Evolutionary conservation across 2,113 vertebrate species (phyloP).

Genomic region (Ploceus nigricollis): DNA sequence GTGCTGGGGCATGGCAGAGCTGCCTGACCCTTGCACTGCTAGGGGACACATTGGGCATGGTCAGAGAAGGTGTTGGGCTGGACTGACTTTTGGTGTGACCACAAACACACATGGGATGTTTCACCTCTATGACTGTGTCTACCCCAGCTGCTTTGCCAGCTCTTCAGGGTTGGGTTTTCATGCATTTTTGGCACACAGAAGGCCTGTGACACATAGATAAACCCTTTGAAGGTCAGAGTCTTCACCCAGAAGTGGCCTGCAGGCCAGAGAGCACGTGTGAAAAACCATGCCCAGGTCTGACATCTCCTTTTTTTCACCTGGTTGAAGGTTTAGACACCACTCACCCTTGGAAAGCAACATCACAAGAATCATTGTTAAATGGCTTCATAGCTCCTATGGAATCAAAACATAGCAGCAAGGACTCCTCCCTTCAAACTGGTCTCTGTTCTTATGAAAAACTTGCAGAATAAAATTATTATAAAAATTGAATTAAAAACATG

Average conservation of each 20-base stretch:
- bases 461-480: background rate
- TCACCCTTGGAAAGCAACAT: background rate
- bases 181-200: background rate
- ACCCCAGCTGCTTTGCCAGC: background rate
- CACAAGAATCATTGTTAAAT: background rate
- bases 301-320: background rate
- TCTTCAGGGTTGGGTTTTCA: background rate
- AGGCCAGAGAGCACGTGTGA: background rate
- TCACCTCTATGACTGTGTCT: background rate
- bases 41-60: background rate
- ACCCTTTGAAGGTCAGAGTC: background rate
- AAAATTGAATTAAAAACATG: background rate
- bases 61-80: background rate
- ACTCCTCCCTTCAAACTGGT: background rate
- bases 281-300: background rate
- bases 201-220: rapidly evolving
- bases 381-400: background rate
- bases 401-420: background rate
- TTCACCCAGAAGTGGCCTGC: background rate
- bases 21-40: background rate
- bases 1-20: background rate
- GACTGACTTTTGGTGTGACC: background rate
- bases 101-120: background rate
- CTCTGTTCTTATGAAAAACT: background rate
- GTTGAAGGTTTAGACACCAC: background rate